Base-by-base conservation (phyloP, 2,797 vertebrate species). In the Spea hammondii region DNA sequence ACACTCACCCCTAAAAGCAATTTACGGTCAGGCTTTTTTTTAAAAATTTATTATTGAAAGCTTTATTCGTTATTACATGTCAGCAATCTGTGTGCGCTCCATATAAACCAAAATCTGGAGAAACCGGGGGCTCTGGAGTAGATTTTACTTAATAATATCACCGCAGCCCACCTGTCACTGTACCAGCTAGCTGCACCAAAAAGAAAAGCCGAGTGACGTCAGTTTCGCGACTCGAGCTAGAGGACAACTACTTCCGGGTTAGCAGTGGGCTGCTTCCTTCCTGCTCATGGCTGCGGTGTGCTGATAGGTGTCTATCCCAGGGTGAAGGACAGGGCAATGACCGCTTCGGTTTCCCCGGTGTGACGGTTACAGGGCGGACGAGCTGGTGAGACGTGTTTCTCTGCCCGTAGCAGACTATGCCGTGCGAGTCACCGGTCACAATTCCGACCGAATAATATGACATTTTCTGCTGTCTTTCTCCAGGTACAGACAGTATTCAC, bases 321-420 rank as follows among this genome's bases (percentile, higher is more conserved):
- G 10, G 64, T 60, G 70, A 79, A 79, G 77, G 77, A 13, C 77
- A 68, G 62, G 6, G 65, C 7, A 46, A 13, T 59, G 55, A 59
- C 55, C 5, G 55, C 55, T 59, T 5, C 10, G 55, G 12, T 10
- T 12, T 6, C 12, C 11, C 12, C n/a, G 3, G 55, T 59, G 12
- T 59, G 55, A 12, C 12, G n/a, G n/a, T 59, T 12, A 32, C n/a
- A 7, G 5, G n/a, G 4, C 14, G 6, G n/a, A 3, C 6, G 6
- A 17, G 59, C 32, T 9, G 5, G n/a, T 5, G 5, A 32, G 8
- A 5, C 5, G 59, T 6, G 7, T 32, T 9, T 32, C 59, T 9
- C 59, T 62, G n/a, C 32, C 12, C n/a, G 10, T 13, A n/a, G 55
- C 9, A 5, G 9, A 57, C 55, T 32, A 44, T 45, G 64, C 64